These are phyloP conservation scores for Moxostoma hubbsi DNA, from an alignment of 2,797 vertebrate species.

Conservation along the genomic window DNA sequence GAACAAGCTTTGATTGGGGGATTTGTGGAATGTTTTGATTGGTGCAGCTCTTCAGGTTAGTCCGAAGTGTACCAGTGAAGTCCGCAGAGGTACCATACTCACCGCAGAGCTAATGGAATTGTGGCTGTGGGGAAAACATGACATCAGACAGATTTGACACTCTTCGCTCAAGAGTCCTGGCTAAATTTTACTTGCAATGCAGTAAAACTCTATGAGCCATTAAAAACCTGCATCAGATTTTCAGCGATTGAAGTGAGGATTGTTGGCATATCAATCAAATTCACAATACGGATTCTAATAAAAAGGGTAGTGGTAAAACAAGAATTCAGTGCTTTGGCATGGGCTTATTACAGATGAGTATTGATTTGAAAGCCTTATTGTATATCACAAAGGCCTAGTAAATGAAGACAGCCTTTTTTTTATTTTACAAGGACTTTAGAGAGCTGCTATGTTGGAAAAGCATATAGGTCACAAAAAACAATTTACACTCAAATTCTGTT, in stretches of 20 bases:
- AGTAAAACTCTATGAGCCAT: slow-evolving; percentile 15
- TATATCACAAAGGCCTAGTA: slow-evolving; percentile 10
- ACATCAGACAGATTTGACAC: neutral
- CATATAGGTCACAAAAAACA: neutral
- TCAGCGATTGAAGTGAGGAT: neutral
- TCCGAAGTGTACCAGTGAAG: neutral
- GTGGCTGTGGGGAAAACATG: slow-evolving; percentile 20
- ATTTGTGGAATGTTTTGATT: slow-evolving; percentile 53
- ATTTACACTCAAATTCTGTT: neutral
- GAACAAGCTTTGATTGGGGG: slow-evolving; percentile 51
- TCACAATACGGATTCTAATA: neutral
- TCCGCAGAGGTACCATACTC: neutral
- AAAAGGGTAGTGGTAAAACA: neutral
- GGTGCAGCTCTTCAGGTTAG: slow-evolving; percentile 8
- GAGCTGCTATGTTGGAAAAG: neutral
- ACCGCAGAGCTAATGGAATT: neutral
- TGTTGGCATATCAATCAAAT: neutral
- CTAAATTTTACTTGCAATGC: neutral
- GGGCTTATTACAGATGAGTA: slow-evolving; percentile 7
- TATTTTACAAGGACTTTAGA: neutral
- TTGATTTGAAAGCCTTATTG: slow-evolving; percentile 26
- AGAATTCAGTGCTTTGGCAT: slow-evolving; percentile 4
- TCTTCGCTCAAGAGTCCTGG: neutral
- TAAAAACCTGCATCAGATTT: slow-evolving; percentile 14
- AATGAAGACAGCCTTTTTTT: slow-evolving; percentile 1